Evolutionary conservation across 2,888 invertebrate species (phyloP), one percentile per base, ranked within the genome.

Genomic region (Cremastobaeus sp.): DNA sequence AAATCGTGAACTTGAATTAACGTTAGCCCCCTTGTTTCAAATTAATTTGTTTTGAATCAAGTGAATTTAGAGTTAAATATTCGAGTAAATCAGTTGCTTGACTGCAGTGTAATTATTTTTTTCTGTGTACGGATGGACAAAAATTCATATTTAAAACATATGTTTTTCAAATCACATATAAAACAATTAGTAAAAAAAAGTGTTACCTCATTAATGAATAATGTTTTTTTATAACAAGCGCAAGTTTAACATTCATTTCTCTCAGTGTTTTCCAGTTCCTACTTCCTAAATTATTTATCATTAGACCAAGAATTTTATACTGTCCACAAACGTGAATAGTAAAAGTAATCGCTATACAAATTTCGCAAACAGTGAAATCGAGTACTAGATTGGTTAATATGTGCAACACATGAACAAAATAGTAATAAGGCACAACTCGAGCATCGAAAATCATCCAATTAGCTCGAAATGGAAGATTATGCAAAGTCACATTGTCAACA

Each of bases 271-370:
- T 37, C 4, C 15, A 11, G 3, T 45, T 14, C n/a, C 28, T 28
- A 28, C 15, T 8, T 2, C 6, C 25, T 1, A 45, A 4, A 8
- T 25, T 11, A 6, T 25, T 15, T 4, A 45, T 12, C 9, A 9
- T 45, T 11, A 11, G 11, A 15, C 17, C 18, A 2, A 48, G 17
- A n/a, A 30, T 32, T 12, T 50, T 21, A 20, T 34, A 50, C 14
- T 50, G 50, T 20, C 50, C 20, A 8, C 50, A 50, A 20, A 20
- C 50, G 20, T 50, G 50, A 3, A 50, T 8, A 1, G 50, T 21
- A 14, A 50, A 34, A 1, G 50, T 50, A 9, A 50, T 3, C 1
- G 50, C 50, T 1, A 35, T 50, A 32, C 50, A 34, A 4, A 35
- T 35, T n/a, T 50, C 35, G 1, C 5, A 14, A 8, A 52, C 15